Base-by-base conservation (phyloP, 2,113 vertebrate genomes). In the Salvator merianae region DNA sequence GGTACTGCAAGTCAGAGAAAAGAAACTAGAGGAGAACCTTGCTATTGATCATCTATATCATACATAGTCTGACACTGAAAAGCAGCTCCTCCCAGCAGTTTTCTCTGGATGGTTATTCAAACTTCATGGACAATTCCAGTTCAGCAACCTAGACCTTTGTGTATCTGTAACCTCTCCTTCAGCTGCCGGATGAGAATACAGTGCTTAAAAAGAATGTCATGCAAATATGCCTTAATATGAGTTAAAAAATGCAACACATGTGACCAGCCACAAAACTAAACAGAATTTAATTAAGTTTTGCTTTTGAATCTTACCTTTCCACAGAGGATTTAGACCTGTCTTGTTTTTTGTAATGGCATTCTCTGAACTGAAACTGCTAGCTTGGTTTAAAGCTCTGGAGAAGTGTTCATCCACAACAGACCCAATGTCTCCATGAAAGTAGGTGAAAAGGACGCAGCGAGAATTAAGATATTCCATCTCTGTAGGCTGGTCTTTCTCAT, bases 331-430 rank as follows among this genome's bases (percentile, higher is more conserved):
- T 80, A 96, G 85, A 28, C 95, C 96, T 94, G 95, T 94, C 94
- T 97, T 96, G 80, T 93, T 96, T 92, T 98, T 99, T 92, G 94
- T 93, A 94, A 94, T 92, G 90, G 95, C 90, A 93, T 93, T 93
- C 86, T 98, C 97, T 30, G 95, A 94, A 93, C 77, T 96, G 93
- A 99, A 97, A 94, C 93, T 95, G 90, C 96, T 97, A 87, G 96
- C 89, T 97, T 99, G 98, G 93, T 97, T 98, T 91, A 99, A 96
- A 92, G 99, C 99, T 86, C 99, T 97, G 59, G 98, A 98, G 93
- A 99, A 99, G 91, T 99, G 99, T 91, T 99, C 98, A 83, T 99
- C 99, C 87, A 99, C 98, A 93, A 99, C 98, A 10, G 99, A 97
- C 6, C 97, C 96, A 82, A 99, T 99, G 94, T 99, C 97, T 77